Base-by-base conservation (phyloP, 2,113 vertebrate species). In the Austrofundulus limnaeus region DNA sequence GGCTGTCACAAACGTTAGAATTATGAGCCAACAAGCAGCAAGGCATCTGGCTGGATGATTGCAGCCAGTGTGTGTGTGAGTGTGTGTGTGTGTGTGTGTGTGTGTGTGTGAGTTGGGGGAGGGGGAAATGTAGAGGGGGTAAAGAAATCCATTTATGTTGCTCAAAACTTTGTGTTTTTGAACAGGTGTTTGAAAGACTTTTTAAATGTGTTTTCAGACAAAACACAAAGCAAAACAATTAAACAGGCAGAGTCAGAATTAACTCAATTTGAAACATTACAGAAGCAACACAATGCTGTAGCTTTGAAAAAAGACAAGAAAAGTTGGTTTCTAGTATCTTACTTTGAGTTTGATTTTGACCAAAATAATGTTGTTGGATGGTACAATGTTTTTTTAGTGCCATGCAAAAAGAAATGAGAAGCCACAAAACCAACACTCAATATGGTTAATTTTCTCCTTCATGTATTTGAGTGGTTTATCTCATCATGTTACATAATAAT, bases 1-100 rank as follows among this genome's bases (percentile, higher is more conserved):
- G 37, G 28, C 64, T 70, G 66, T 74, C 61, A 80, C 46, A 77
- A 49, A 75, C 61, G 74, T 61, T 65, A 66, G 48, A 24, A 67
- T 71, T 75, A 45, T 20, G 20, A 81, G 66, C 51, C 64, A 66
- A 66, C 61, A 28, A 28, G 45, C 66, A 70, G 49, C 45, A 2
- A 58, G 70, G 16, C 53, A 61, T 77, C 58, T 72, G 73, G 60
- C 58, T 72, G 61, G 34, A 69, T 19, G 12, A 24, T 42, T 54
- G 59, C 66, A 20, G 53, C 52, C 56, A 46, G 34, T 63, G 48
- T 49, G 49, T 47, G 56, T 39, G 47, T 37, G 51, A 37, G 45
- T 63, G 64, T 47, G 25, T 38, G 52, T 31, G 51, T 46, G 45
- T 62, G 60, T 50, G 53, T 52, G 52, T 42, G 34, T 66, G 52